Evolutionary conservation across 1,140 invertebrate species (phyloP), one percentile per base, ranked within the genome.

Genomic region (Agraylea sexmaculata): DNA sequence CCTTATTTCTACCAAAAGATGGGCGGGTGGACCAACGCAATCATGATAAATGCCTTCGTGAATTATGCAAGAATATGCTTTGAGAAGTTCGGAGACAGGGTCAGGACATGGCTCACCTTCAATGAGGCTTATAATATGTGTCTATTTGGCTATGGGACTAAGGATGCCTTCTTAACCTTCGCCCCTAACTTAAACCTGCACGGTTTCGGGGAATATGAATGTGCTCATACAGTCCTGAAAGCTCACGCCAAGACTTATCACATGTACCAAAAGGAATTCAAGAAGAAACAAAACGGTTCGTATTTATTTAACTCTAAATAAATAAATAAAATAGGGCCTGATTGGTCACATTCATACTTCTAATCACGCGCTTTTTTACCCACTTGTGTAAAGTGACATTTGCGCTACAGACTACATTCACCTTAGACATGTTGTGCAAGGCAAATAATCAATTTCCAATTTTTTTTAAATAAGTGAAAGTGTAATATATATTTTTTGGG

Each of bases 161-260:
- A 42, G 41, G 25, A 28, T 35, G 42, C 52, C 48, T 35, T 48
- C 4, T 11, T 40, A 52, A 22, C 15, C 11, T 38, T 46, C 11
- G 45, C 46, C 22, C 49, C 49, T 1, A 34, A 37, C 10, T 5
- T 59, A 1, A 53, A 57, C 15, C 38, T 52, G 7, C 53, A 52
- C 10, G 58, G 52, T 13, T 40, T 59, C 1, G 69, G 55, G 0
- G 60, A 61, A 23, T 74, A 71, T 32, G 16, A 64, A 4, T 74
- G 72, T 43, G 59, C 54, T 0, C 71, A 75, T 40, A 65, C 70
- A 42, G 44, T 70, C 0, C 31, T 77, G 2, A 62, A 69, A 22
- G 68, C 68, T 2, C 73, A 77, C 42, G 74, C 73, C 0, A 60
- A 46, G 20, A 69, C 61, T 2, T 74, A 72, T 49, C 51, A 58